Evolutionary conservation across 2,113 vertebrate genomes (phyloP).

Genomic region (Arothron firmamentum): DNA sequence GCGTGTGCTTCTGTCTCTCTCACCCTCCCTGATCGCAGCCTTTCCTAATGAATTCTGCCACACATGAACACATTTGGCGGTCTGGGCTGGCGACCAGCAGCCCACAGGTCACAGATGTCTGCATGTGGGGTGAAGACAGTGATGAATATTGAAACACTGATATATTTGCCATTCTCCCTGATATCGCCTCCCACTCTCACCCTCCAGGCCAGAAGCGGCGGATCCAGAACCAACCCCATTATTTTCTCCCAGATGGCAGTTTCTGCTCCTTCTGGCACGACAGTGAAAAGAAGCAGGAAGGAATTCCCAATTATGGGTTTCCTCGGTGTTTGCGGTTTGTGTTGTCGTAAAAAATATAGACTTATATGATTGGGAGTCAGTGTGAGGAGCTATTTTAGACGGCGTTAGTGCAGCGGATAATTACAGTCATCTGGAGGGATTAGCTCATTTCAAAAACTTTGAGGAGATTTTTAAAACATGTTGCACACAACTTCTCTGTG

Average conservation of each 20-base stretch:
- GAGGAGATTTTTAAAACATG: not conserved
- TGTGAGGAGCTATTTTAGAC: not conserved
- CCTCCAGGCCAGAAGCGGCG: slow-evolving; percentile 4
- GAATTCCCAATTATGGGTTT: slow-evolving; percentile 27
- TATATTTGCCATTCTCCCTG: slow-evolving; percentile 35
- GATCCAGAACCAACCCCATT: slow-evolving; percentile 12
- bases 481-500: not conserved
- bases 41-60: slow-evolving; percentile 25
- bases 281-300: slow-evolving; percentile 7
- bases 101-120: slow-evolving; percentile 63
- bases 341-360: not conserved
- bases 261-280: slow-evolving; percentile 16
- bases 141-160: slow-evolving; percentile 57
- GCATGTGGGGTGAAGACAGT: slow-evolving; percentile 41
- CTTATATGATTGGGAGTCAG: not conserved
- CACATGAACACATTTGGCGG: slow-evolving; percentile 23
- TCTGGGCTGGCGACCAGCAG: slow-evolving; percentile 39
- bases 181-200: slow-evolving; percentile 17
- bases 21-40: not conserved
- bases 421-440: not conserved
- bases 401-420: not conserved
- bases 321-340: not conserved
- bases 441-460: not conserved
- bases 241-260: slow-evolving; percentile 46
- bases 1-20: not conserved